Evolutionary conservation across 2,888 invertebrate genomes (phyloP).

Genomic region (Alsophila aescularia): DNA sequence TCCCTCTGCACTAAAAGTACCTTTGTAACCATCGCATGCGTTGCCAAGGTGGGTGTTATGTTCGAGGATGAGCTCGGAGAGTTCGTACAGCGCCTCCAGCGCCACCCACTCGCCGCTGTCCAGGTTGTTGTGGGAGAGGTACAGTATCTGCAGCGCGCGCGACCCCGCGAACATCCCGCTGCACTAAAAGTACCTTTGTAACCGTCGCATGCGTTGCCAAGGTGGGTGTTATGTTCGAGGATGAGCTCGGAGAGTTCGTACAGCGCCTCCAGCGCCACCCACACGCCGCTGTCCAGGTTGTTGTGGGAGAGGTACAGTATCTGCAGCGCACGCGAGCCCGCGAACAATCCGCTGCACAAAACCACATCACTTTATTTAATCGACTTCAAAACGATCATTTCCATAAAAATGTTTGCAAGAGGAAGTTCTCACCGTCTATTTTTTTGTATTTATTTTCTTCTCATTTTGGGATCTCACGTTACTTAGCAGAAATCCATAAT

Average conservation of each 20-base stretch:
- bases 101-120: no score
- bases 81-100: neutral
- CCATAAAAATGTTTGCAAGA: no score
- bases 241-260: neutral
- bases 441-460: no score
- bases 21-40: neutral
- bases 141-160: neutral
- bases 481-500: no score
- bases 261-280: neutral
- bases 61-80: neutral
- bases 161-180: neutral
- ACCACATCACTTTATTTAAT: no score
- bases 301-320: conserved; percentile 5
- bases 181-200: neutral
- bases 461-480: no score
- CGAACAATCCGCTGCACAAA: neutral
- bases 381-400: no score
- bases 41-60: conserved; percentile 1
- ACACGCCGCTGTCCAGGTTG: neutral
- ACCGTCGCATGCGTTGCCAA: neutral
- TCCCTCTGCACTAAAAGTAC: no score
- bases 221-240: neutral
- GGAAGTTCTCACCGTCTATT: no score
- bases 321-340: neutral
- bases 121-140: conserved; percentile 7